Evolutionary conservation across 2,797 vertebrate genomes (phyloP).

Genomic region (Sebastes hubbsi): DNA sequence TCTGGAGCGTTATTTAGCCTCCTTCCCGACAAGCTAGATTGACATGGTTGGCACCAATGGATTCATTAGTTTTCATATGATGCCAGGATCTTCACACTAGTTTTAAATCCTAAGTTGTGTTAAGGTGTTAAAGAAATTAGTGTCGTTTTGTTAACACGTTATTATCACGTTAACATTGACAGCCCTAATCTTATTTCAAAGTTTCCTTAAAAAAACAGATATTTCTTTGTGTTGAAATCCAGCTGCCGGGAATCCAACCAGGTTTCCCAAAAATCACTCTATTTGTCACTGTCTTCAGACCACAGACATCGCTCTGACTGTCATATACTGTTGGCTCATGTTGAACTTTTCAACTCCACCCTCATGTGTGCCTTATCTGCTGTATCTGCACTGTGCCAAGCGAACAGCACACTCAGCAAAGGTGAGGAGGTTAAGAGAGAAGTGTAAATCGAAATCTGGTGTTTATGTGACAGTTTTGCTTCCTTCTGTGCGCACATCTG

Average conservation of each 20-base stretch:
- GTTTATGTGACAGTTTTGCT: conserved; percentile 29
- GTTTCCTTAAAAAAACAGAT: background rate
- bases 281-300: background rate
- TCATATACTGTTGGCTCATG: background rate
- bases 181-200: no score
- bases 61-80: no score
- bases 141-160: no score
- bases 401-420: conserved; percentile 32
- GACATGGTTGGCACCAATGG: no score
- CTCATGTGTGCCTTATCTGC: conserved; percentile 28
- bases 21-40: no score
- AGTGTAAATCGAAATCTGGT: conserved; percentile 26
- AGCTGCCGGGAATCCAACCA: background rate
- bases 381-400: conserved; percentile 19
- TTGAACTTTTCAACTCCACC: conserved; percentile 16
- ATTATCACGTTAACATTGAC: no score
- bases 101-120: no score
- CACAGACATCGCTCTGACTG: background rate
- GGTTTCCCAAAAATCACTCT: background rate
- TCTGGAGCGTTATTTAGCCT: no score
- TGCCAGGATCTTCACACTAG: no score
- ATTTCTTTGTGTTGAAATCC: background rate
- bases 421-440: conserved; percentile 33
- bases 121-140: no score
- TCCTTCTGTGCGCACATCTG: conserved; percentile 11